phyloP scores from a whole-genome alignment of 2,113 vertebrate species.

The Bubalus kerabau region DNA sequence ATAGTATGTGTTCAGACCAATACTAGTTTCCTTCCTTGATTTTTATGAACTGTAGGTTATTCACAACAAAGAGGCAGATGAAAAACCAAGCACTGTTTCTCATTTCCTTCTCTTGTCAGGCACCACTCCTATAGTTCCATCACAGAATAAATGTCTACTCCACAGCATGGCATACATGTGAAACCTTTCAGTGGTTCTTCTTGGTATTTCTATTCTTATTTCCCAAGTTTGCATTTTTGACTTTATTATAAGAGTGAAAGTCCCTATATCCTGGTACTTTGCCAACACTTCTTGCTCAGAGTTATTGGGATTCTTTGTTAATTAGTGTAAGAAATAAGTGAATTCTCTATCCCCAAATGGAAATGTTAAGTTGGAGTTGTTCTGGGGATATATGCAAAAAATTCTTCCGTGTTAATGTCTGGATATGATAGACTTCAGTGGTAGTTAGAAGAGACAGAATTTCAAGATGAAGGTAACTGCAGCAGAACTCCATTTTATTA shows the following conservation, averaged over 20 bases:
- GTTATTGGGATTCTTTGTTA: background rate
- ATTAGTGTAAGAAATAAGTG: background rate
- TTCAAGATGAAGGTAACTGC: background rate
- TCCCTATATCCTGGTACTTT: background rate
- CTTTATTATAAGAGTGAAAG: background rate
- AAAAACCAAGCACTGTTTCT: background rate
- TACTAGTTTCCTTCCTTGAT: background rate
- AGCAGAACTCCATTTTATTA: background rate
- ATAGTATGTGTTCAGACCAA: background rate
- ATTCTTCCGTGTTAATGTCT: background rate
- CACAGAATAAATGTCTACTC: background rate
- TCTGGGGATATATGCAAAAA: background rate
- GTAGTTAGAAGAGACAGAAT: background rate
- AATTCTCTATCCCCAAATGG: background rate
- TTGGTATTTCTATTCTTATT: background rate
- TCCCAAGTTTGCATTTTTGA: background rate
- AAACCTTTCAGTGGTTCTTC: background rate
- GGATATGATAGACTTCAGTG: background rate
- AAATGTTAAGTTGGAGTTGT: background rate
- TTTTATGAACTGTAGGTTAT: background rate
- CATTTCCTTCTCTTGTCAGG: background rate
- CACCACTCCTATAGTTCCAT: background rate
- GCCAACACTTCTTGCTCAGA: rapidly evolving
- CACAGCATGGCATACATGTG: background rate
- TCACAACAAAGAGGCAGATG: background rate